phyloP scores from a whole-genome alignment of 2,797 vertebrate genomes.

The Agapornis canus region DNA sequence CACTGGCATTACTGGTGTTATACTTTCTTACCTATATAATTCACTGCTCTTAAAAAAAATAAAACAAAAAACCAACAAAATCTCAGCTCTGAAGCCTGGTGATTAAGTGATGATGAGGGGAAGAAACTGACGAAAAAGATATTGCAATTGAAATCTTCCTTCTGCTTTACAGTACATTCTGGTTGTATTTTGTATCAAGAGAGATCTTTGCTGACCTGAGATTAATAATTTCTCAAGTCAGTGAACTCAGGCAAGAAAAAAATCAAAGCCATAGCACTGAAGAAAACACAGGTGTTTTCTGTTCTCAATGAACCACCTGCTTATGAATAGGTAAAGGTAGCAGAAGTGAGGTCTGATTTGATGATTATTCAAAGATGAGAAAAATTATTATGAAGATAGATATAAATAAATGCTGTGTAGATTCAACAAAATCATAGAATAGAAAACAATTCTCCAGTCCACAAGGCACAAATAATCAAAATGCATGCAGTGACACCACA shows the following conservation, averaged over 20 bases:
- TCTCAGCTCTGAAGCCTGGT: not conserved
- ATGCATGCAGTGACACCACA: not conserved
- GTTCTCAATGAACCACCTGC: not conserved
- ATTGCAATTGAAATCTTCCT: not conserved
- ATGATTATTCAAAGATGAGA: not conserved
- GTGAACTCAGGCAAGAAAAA: not conserved
- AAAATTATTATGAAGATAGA: not conserved
- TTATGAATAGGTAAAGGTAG: not conserved
- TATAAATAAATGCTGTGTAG: not conserved
- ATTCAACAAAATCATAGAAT: not conserved
- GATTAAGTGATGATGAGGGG: not conserved
- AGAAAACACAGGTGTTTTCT: not conserved
- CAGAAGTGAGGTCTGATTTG: not conserved
- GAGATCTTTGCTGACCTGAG: not conserved
- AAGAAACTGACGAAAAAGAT: not conserved
- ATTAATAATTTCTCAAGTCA: not conserved
- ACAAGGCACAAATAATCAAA: not conserved
- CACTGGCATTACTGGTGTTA: not conserved
- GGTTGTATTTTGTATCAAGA: not conserved
- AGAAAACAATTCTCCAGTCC: not conserved
- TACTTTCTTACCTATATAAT: not conserved
- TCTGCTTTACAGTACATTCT: not conserved
- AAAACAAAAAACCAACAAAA: not conserved
- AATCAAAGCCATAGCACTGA: constrained; percentile 3
- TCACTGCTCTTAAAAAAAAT: not conserved